Conservation (phyloP, 2,113 vertebrate genomes). For the Todiramphus chloris region DNA sequence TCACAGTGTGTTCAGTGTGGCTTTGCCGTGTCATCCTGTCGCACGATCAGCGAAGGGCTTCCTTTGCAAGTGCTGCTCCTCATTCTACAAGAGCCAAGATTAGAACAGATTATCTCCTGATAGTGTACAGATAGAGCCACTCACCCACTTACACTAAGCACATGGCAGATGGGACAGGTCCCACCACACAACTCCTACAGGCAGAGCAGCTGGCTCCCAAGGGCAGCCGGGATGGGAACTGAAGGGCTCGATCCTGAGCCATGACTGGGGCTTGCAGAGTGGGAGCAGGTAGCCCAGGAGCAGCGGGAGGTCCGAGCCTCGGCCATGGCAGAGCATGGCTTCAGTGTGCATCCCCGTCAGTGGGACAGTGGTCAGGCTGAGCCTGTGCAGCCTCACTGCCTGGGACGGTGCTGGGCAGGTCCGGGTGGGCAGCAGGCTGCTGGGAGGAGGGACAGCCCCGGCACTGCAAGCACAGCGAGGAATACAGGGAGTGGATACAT, state of each 20-base stretch:
- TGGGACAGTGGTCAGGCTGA: fast-evolving
- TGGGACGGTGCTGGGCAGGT: neutral
- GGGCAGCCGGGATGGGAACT: neutral
- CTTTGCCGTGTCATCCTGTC: neutral
- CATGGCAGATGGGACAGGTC: neutral
- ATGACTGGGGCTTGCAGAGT: too few relatives aligned
- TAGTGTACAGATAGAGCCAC: neutral
- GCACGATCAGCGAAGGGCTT: neutral
- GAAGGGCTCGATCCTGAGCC: neutral
- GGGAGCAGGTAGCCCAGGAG: neutral
- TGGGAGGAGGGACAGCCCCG: neutral
- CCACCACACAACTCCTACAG: neutral
- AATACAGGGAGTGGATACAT: neutral
- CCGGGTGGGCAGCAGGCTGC: neutral
- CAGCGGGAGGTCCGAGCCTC: neutral
- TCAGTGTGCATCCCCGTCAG: fast-evolving
- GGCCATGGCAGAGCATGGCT: neutral
- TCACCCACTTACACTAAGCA: neutral
- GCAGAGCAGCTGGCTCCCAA: neutral
- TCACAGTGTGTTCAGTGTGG: neutral
- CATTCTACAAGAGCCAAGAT: neutral
- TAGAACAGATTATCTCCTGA: neutral
- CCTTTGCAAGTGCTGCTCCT: neutral
- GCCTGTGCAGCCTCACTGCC: fast-evolving
- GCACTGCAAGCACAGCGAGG: neutral